phyloP scores from a whole-genome alignment of 2,797 vertebrate genomes.

The Synanceia verrucosa region DNA sequence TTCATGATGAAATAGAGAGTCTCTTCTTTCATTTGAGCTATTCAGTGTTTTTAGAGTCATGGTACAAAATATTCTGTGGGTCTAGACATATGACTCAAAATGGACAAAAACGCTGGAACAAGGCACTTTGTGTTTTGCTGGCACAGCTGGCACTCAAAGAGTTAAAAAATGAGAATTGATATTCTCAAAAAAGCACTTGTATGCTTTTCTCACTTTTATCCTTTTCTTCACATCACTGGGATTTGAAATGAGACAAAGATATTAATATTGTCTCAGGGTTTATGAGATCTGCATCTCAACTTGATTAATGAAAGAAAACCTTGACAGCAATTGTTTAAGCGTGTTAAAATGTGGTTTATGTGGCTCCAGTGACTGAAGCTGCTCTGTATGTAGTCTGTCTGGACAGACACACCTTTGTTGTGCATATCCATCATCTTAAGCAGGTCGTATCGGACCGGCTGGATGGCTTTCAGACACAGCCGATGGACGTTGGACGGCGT shows the following conservation, averaged over 20 bases:
- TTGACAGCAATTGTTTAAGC: neutral
- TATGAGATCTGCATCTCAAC: neutral
- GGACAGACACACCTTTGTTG: constrained; percentile 84
- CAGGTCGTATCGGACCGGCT: constrained; percentile 88
- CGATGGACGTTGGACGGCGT: constrained; percentile 91
- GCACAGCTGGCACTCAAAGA: too few species aligned
- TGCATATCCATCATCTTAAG: constrained; percentile 89
- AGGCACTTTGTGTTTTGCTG: too few species aligned
- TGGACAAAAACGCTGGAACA: too few species aligned
- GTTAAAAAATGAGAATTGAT: too few species aligned
- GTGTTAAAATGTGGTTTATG: neutral
- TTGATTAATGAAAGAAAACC: neutral
- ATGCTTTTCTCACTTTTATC: neutral
- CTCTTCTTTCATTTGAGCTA: too few species aligned
- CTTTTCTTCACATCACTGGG: too few species aligned
- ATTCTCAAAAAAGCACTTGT: too few species aligned
- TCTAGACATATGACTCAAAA: too few species aligned
- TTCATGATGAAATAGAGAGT: too few species aligned
- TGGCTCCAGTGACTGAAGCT: neutral
- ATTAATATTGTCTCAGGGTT: neutral
- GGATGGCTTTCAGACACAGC: constrained; percentile 91
- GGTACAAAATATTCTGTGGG: too few species aligned
- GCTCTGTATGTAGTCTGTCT: neutral
- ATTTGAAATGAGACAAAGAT: neutral
- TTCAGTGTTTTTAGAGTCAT: too few species aligned